Conservation (phyloP, 2,888 invertebrate genomes). For the Podabrus alpinus region DNA sequence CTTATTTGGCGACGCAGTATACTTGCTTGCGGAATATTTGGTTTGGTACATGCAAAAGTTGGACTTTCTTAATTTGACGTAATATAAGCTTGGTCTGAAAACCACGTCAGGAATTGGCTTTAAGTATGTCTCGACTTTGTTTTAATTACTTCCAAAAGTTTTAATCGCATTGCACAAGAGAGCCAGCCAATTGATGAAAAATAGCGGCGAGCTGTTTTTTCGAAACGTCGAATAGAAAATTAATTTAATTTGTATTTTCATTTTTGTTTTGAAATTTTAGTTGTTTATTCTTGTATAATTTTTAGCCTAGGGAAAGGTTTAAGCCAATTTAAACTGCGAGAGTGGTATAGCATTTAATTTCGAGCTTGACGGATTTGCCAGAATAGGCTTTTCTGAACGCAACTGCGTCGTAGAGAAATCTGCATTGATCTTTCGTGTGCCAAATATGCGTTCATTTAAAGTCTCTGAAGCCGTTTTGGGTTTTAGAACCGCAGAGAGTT, state of each 20-base stretch:
- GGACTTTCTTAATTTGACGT: conserved; percentile 23
- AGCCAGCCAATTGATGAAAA: conserved; percentile 11
- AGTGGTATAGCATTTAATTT: conserved; percentile 13
- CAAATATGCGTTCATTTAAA: conserved; percentile 23
- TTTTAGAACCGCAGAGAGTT: conserved; percentile 30
- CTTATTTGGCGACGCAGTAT: conserved; percentile 29
- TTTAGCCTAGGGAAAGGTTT: conserved; percentile 3
- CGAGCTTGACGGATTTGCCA: conserved; percentile 19
- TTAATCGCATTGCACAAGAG: conserved; percentile 11
- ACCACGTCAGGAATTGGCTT: conserved; percentile 14
- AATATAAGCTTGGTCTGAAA: conserved; percentile 14
- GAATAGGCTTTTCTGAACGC: conserved; percentile 12
- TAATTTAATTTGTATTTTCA: background rate
- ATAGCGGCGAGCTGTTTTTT: background rate
- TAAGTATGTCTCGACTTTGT: conserved; percentile 12
- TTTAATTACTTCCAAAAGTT: conserved; percentile 22
- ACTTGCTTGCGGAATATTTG: no score
- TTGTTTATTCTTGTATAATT: conserved; percentile 2
- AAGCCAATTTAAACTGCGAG: conserved; percentile 8
- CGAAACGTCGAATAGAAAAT: background rate
- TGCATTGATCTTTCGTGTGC: conserved; percentile 27
- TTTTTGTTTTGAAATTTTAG: background rate
- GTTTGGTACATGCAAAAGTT: no score
- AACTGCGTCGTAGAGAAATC: conserved; percentile 23
- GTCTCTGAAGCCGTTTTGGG: conserved; percentile 20